These are phyloP conservation scores for Neuroscelio doddi DNA, from an alignment of 2,888 invertebrate genomes.

Conservation along the genomic window DNA sequence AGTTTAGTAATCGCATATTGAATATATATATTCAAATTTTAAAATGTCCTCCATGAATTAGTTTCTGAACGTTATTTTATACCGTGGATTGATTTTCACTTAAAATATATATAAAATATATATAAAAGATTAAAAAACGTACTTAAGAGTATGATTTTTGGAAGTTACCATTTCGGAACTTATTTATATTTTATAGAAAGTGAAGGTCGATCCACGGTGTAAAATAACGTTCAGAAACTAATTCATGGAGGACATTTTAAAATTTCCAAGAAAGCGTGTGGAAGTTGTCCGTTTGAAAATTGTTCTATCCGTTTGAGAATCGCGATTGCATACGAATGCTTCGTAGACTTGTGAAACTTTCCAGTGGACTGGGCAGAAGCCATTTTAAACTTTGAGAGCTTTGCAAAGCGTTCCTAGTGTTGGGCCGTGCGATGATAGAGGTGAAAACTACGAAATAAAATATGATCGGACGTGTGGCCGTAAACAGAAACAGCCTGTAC, in stretches of 20 bases:
- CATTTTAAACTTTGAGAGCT: constrained; percentile 45
- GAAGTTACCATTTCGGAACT: too few species aligned
- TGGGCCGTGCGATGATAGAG: constrained; percentile 32
- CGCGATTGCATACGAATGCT: constrained; percentile 27
- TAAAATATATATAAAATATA: too few species aligned
- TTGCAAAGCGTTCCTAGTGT: constrained; percentile 18
- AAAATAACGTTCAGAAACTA: neutral
- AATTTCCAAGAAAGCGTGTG: constrained; percentile 9
- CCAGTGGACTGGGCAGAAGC: constrained; percentile 19
- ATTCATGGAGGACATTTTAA: neutral
- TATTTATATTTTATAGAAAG: too few species aligned
- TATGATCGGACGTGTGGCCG: constrained; percentile 49
- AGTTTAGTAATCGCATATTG: too few species aligned
- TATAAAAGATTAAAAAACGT: too few species aligned
- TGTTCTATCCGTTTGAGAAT: constrained; percentile 30
- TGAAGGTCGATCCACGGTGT: too few species aligned
- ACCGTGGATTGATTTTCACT: too few species aligned
- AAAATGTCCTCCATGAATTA: neutral
- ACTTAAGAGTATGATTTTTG: too few species aligned
- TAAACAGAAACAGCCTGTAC: constrained; percentile 40
- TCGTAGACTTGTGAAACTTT: constrained; percentile 23
- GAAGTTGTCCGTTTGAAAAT: constrained; percentile 17
- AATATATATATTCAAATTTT: too few species aligned
- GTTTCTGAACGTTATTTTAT: neutral
- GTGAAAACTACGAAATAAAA: constrained; percentile 46